phyloP scores from a whole-genome alignment of 2,797 vertebrate genomes.

The Hylomyscus alleni region DNA sequence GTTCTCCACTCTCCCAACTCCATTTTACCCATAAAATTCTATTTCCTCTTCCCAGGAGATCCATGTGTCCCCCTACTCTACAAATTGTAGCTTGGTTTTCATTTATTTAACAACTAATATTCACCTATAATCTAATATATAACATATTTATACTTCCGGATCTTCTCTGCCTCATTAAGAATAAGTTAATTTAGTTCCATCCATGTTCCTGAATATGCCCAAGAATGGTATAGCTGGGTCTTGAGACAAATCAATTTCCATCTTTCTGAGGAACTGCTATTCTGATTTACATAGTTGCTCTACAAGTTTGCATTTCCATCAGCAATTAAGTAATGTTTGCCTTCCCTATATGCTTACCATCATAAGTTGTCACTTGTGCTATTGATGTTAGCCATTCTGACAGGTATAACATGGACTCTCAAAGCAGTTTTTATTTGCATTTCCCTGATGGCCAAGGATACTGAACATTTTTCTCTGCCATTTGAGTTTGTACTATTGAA shows the following conservation, averaged over 20 bases:
- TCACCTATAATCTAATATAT: neutral
- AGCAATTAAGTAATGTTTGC: neutral
- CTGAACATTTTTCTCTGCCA: neutral
- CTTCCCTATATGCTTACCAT: neutral
- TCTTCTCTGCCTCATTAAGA: neutral
- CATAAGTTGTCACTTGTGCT: neutral
- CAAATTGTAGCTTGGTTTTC: neutral
- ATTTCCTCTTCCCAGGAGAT: neutral
- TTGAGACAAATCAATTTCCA: neutral
- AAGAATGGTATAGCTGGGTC: neutral
- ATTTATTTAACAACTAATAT: neutral
- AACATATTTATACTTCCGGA: neutral
- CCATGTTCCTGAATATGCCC: neutral
- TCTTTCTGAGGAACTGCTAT: neutral
- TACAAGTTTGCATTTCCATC: neutral
- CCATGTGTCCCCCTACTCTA: neutral
- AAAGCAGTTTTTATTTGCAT: neutral
- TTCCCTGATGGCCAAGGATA: neutral
- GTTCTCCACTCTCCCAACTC: neutral
- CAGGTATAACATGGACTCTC: no score
- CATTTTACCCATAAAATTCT: neutral
- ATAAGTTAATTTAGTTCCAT: neutral
- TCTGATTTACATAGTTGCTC: neutral
- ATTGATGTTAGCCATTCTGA: neutral
- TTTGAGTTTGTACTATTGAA: neutral